Evolutionary conservation across 2,113 vertebrate genomes (phyloP).

Genomic region (Phainopepla nitens): DNA sequence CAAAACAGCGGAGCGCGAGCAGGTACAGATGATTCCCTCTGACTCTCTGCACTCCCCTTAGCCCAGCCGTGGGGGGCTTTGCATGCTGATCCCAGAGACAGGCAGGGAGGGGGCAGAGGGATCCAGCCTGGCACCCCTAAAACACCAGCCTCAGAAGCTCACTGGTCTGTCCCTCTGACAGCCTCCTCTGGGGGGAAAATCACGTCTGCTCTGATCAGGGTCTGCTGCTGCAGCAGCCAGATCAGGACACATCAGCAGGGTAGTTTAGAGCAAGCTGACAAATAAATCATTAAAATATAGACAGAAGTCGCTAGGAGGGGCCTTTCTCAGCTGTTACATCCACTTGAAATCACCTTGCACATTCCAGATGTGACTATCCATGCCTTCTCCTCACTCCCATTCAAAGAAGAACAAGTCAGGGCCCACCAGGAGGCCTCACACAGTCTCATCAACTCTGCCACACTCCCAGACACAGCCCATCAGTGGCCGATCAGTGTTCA

Average conservation of each 20-base stretch:
- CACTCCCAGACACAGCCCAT: not conserved
- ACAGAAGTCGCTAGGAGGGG: not conserved
- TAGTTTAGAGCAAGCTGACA: not conserved
- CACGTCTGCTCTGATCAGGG: not conserved
- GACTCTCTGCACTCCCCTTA: not conserved
- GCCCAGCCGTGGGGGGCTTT: rapidly evolving
- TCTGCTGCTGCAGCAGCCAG: not conserved
- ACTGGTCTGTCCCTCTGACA: not conserved
- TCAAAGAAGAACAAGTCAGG: not conserved
- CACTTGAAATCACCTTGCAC: not conserved
- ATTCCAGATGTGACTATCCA: rapidly evolving
- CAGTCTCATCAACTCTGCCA: not conserved
- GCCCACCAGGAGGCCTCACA: not conserved
- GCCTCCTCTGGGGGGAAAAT: not conserved
- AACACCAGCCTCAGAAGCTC: not conserved
- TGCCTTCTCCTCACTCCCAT: not conserved
- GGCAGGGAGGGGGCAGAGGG: not conserved
- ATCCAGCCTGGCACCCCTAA: not conserved
- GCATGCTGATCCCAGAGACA: not conserved
- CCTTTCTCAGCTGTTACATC: not conserved
- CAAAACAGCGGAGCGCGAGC: conserved; percentile 89
- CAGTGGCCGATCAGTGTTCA: not conserved
- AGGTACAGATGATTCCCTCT: conserved; percentile 73
- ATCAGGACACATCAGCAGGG: not conserved
- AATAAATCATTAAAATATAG: not conserved